Percentiles rank a stretch among this genome's conserved stretches.
Evolutionary conservation across 1,140 invertebrate genomes (phyloP).

Genomic region (Kradibia gibbosae): DNA sequence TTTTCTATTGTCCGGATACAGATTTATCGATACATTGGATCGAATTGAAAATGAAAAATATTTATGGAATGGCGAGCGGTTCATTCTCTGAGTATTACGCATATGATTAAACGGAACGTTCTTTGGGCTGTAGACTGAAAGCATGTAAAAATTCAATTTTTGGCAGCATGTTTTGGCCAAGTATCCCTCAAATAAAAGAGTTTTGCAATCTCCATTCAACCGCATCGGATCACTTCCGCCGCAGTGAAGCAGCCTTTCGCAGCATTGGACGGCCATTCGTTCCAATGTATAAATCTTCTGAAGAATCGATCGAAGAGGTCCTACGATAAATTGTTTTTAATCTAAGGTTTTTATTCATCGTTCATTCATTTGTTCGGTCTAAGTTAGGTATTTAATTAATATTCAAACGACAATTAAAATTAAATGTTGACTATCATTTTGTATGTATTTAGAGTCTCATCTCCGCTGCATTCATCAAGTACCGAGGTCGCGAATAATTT

Average conservation of each 20-base stretch:
- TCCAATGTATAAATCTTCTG: neutral
- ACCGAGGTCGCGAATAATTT: no score
- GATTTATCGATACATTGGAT: neutral
- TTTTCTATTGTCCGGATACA: neutral
- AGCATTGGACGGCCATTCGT: conserved; percentile 1
- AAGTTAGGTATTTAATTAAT: no score
- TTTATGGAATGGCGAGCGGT: neutral
- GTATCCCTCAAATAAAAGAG: conserved; percentile 4
- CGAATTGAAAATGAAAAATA: neutral
- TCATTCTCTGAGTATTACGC: neutral
- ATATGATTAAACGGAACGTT: neutral
- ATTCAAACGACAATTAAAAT: no score
- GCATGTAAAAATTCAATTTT: conserved; percentile 21
- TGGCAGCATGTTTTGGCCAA: conserved; percentile 1
- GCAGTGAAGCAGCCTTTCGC: conserved; percentile 17
- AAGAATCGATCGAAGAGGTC: neutral
- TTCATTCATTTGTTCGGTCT: neutral
- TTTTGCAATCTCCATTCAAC: conserved; percentile 31
- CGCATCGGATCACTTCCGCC: conserved; percentile 46
- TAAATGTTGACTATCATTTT: no score
- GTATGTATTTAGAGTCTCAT: no score
- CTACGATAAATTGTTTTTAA: neutral
- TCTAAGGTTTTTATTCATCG: neutral
- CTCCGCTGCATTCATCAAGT: no score
- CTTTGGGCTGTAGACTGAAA: neutral